Evolutionary conservation across 2,888 invertebrate genomes (phyloP), one percentile per base, ranked within the genome.

Genomic region (Leptarthrus brevirostris): DNA sequence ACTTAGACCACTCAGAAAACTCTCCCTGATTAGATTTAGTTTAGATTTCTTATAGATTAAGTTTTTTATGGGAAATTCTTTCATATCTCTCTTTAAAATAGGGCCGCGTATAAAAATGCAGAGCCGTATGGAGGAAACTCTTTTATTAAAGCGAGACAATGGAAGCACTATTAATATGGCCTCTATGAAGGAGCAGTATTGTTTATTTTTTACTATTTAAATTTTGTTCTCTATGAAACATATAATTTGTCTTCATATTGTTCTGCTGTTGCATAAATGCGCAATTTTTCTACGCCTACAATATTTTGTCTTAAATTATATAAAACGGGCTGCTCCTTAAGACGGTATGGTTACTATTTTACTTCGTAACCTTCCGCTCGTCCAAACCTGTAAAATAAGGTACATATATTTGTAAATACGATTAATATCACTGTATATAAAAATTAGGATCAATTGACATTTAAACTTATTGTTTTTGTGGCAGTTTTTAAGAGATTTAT

Each of bases 21-120:
- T n/a, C 3, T 12, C 8, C 64, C 64, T 44, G 64, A 64, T 64
- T 58, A 64, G 64, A 64, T 47, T 40, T 64, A 64, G 44, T 47
- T 58, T 58, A 64, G 24, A 26, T n/a, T 64, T 61, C 22, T 61
- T 40, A 22, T 47, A 64, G 64, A 2, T 14, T 64, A 64, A 44
- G 64, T 64, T 64, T 20, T 64, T 36, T 64, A 64, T 24, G 14
- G 18, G 64, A 64, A 64, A 1, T 44, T 24, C 40, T 22, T 26
- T 44, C 44, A 64, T 47, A 20, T 64, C 64, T 64, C 47, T 22
- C 47, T 64, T 44, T 24, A 64, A 10, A 12, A n/a, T 64, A 22
- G 14, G 24, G 22, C 18, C 22, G 61, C 64, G 12, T n/a, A 12
- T n/a, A 40, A 40, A 2, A 40, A 40, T 40, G 40, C n/a, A 40